Evolutionary conservation across 2,113 vertebrate species (phyloP), one percentile per base, ranked within the genome.

Genomic region (Ursus arctos): DNA sequence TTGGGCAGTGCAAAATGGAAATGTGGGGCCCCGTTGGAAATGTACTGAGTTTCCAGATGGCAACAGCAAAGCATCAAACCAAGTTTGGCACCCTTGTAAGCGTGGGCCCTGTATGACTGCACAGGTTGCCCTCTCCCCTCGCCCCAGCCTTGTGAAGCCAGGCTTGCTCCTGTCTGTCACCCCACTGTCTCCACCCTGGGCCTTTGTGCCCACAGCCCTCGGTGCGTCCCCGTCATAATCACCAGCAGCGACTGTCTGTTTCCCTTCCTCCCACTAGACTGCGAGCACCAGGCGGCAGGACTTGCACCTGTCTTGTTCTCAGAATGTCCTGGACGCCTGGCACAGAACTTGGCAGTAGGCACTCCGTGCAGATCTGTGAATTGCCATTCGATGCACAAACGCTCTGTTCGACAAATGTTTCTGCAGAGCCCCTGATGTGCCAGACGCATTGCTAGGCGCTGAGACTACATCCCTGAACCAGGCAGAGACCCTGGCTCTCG

Each of bases 381-480:
- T 74, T 71, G 10, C 61, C 80, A 71, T 53, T 79, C 2, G 2
- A 1, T 21, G 55, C 55, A n/a, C n/a, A 49, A 94, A 86, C 28
- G 89, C 77, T 89, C 74, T 96, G 93, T 49, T 95, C 88, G 24
- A 65, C 49, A 90, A 65, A 51, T 53, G 59, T 59, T 67, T 85
- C 53, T 57, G 31, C 67, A 94, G 79, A 65, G 79, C 53, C 47
- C 81, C 72, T 77, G 33, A 86, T 40, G 49, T 31, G 36, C 67
- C 82, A 61, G 28, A 49, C 90, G 69, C 9, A 1, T 76, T 31
- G 67, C 69, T 69, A 87, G 57, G 59, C 2, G 0, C 11, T 0
- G n/a, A 47, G 72, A 16, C 49, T 16, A 19, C 51, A 47, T 74
- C 16, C 4, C 43, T 7, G 72, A 85, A 61, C 59, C 55, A 63